phyloP scores from a whole-genome alignment of 2,888 invertebrate genomes.

The Drosophila putrida region DNA sequence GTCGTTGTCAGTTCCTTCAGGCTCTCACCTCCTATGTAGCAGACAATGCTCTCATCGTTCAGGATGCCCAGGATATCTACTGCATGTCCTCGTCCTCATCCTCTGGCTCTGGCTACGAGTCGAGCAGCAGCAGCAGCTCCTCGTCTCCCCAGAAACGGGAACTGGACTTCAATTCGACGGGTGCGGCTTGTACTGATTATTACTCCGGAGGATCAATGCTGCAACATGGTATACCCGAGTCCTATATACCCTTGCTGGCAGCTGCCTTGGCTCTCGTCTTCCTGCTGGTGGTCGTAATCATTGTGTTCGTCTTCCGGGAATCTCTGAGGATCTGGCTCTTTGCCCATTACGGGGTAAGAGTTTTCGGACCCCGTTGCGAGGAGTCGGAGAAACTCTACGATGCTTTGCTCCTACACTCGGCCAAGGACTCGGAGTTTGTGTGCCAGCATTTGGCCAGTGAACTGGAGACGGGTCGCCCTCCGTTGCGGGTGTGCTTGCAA shows the following conservation, averaged over 20 bases:
- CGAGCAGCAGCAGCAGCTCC: slow-evolving; percentile 8
- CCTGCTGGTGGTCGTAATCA: slow-evolving; percentile 90
- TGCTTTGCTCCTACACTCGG: slow-evolving; percentile 96
- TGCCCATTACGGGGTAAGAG: slow-evolving; percentile 93
- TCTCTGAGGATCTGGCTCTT: slow-evolving; percentile 94
- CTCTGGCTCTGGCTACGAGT: slow-evolving; percentile 40
- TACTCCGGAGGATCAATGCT: slow-evolving; percentile 91
- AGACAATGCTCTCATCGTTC: slow-evolving; percentile 92
- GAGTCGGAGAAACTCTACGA: slow-evolving; percentile 95
- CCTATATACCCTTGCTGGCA: slow-evolving; percentile 94
- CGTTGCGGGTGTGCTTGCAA: slow-evolving; percentile 94
- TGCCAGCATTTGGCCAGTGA: slow-evolving; percentile 93
- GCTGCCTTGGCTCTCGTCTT: slow-evolving; percentile 92
- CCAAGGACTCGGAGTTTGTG: slow-evolving; percentile 96
- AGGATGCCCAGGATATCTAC: slow-evolving; percentile 92
- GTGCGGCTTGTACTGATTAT: slow-evolving; percentile 92
- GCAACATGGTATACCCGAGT: slow-evolving; percentile 92
- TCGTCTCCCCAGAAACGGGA: slow-evolving; percentile 88
- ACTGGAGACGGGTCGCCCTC: slow-evolving; percentile 91
- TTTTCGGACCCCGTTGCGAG: slow-evolving; percentile 91
- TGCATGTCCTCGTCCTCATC: slow-evolving; percentile 88
- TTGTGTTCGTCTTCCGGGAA: slow-evolving; percentile 94
- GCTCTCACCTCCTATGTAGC: slow-evolving; percentile 93
- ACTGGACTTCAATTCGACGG: slow-evolving; percentile 93
- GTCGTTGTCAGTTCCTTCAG: slow-evolving; percentile 95